These are phyloP conservation scores for Porites lutea DNA, from an alignment of 64 coral and sea anemone genomes.

Conservation along the genomic window DNA sequence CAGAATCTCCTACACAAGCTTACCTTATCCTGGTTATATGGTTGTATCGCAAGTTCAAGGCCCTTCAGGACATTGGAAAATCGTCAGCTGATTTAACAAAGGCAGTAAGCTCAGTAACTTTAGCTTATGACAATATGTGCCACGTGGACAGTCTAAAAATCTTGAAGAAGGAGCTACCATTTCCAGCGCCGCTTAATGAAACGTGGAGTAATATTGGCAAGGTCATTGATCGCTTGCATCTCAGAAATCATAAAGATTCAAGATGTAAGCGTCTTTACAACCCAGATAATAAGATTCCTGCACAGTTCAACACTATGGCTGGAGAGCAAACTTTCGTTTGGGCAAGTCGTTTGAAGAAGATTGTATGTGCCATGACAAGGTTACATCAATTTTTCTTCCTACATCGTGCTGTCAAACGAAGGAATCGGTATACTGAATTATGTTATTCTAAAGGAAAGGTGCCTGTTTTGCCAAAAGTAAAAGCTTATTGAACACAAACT, in stretches of 20 bases:
- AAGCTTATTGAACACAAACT: no score
- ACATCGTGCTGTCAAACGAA: no score
- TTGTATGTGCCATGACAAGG: constrained; percentile 51
- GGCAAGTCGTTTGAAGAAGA: constrained; percentile 37
- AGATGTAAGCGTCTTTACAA: constrained; percentile 7
- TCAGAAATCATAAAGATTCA: constrained; percentile 30
- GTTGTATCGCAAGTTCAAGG: no score
- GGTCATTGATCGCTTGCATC: constrained; percentile 12
- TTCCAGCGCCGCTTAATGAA: not conserved
- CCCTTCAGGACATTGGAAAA: not conserved
- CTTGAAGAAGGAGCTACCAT: not conserved
- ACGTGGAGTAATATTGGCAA: not conserved
- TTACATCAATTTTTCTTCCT: no score
- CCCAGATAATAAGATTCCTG: no score
- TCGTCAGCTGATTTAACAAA: not conserved
- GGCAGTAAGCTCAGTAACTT: no score
- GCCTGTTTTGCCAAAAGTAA: no score
- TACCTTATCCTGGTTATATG: no score
- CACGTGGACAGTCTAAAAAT: not conserved
- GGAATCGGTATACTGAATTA: no score
- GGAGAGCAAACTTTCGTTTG: constrained; percentile 40
- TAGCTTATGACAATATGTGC: constrained; percentile 56
- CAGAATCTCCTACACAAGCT: no score
- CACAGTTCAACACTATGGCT: constrained; percentile 40
- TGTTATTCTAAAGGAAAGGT: no score